These are phyloP conservation scores for Catharus bicknelli DNA, from an alignment of 2,113 vertebrate genomes.

Conservation along the genomic window DNA sequence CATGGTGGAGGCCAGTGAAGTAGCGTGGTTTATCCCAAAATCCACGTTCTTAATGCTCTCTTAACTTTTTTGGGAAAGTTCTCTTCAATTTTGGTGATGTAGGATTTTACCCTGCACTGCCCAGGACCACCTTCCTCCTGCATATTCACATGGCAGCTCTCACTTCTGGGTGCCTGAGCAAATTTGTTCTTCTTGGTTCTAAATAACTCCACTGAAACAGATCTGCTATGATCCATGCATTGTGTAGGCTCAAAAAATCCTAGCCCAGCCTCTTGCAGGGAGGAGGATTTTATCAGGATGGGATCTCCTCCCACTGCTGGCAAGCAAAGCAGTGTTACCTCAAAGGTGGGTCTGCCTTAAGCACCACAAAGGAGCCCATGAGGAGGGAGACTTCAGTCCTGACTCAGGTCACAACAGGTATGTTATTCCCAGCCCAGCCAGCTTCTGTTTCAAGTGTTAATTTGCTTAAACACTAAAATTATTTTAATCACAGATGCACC, in stretches of 20 bases:
- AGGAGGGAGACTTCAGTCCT: not conserved
- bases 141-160: not conserved
- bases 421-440: conserved; percentile 15
- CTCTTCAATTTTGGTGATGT: not conserved
- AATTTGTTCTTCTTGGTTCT: not conserved
- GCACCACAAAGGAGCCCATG: not conserved
- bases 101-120: not conserved
- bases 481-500: not conserved
- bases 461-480: conserved; percentile 30
- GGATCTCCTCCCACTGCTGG: conserved; percentile 28
- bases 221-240: not conserved
- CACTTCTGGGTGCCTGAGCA: not conserved
- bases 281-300: not conserved
- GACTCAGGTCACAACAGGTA: conserved; percentile 52
- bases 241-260: not conserved
- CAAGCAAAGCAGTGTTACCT: not conserved
- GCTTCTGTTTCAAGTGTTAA: not conserved
- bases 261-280: not conserved
- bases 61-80: not conserved
- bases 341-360: not conserved
- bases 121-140: not conserved
- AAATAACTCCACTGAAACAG: not conserved
- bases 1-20: not conserved
- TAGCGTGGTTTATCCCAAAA: not conserved
- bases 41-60: accelerated